Conservation (phyloP, 2,797 vertebrate species). For the Xenops minutus region DNA sequence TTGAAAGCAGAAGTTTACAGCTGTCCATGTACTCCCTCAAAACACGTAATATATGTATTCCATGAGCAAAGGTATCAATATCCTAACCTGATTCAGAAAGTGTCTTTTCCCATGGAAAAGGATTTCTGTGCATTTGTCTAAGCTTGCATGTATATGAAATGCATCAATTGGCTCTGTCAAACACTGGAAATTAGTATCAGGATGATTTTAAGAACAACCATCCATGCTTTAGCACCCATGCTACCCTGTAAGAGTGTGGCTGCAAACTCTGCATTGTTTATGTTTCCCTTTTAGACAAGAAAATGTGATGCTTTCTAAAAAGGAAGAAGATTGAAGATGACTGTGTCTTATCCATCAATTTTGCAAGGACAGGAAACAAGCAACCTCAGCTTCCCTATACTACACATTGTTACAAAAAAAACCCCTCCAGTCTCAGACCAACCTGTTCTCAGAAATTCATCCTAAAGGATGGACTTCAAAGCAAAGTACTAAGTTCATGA, state of each 20-base stretch:
- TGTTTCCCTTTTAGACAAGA: not conserved
- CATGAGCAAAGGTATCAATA: not conserved
- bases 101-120: not conserved
- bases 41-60: not conserved
- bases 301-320: not conserved
- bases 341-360: not conserved
- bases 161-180: not conserved
- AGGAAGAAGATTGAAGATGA: not conserved
- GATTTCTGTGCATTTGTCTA: not conserved
- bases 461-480: not conserved
- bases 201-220: not conserved
- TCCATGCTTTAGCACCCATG: not conserved
- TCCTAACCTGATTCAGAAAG: not conserved
- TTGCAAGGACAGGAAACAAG: not conserved
- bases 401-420: not conserved
- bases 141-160: not conserved
- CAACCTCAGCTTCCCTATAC: not conserved
- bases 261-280: not conserved
- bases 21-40: not conserved
- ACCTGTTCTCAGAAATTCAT: not conserved
- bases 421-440: not conserved
- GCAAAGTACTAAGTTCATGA: not conserved
- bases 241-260: accelerated
- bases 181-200: not conserved
- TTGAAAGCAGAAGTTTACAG: not conserved